Base-by-base conservation (phyloP, 2,797 vertebrate genomes). In the Gambusia yucatana region DNA sequence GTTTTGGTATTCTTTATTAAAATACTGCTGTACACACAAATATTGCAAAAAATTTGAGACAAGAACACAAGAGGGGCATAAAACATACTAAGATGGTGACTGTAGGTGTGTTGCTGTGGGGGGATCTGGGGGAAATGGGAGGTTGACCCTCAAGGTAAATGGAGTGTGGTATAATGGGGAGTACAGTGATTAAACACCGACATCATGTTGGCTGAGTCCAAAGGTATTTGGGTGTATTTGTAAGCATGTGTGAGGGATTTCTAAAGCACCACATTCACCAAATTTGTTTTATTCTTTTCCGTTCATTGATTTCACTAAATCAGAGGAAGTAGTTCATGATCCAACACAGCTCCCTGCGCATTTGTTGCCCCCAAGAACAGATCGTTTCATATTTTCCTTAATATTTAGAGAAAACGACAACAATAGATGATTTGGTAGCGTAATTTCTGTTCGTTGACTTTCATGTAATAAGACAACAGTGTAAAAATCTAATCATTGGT, bases 11-110 rank as follows among this genome's bases (percentile, higher is more conserved):
- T 98, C 98, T 99, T 99, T 99, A 99, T 99, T 99, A 99, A 99
- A 99, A 99, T 99, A 99, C 97, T 98, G 98, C 98, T 99, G 97
- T 99, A 99, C 98, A 99, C 96, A 97, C 96, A 96, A 96, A 96
- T 96, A 96, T 96, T 96, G 94, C 96, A 96, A 96, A 46, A 61
- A 96, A 94, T 94, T 88, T 97, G 97, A 97, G 97, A 97, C 97
- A 93, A 94, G 96, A 97, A 97, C 96, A 97, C 93, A 96, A 96
- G 94, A 95, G 93, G 94, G 93, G 92, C 91, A 92, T 93, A 94
- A 96, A 95, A 96, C 92, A 86, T 93, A 95, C 93, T 91, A 93
- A 92, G 93, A 93, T 92, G 92, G 88, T 93, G 92, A 93, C 93
- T 93, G 91, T 89, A 95, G 89, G 84, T 88, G 77, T 91, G 86